A percentile compares a stretch with the other conserved stretches of the same genome.
These are phyloP conservation scores for Boloria euphrosyne DNA, from an alignment of 2,888 invertebrate species.

Conservation along the genomic window DNA sequence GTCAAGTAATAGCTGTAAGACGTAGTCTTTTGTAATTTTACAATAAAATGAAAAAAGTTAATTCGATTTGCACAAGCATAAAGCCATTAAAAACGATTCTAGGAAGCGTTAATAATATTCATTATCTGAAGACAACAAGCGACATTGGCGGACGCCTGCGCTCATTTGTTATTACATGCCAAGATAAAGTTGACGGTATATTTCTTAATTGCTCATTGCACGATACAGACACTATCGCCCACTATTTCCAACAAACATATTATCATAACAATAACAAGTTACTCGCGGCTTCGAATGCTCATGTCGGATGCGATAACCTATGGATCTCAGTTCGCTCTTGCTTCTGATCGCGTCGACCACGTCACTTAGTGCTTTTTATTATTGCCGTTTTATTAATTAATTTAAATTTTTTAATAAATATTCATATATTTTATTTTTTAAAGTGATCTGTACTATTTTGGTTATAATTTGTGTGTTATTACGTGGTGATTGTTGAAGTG, in stretches of 20 bases:
- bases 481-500: not conserved
- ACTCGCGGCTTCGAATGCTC: conserved; percentile 48
- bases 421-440: not conserved
- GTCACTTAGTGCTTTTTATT: conserved; percentile 15
- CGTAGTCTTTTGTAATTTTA: not conserved
- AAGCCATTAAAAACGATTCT: conserved; percentile 48
- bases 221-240: conserved; percentile 74
- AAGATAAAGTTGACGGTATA: conserved; percentile 65
- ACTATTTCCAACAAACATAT: conserved; percentile 79
- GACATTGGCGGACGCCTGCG: conserved; percentile 53
- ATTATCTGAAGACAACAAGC: conserved; percentile 49
- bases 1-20: not conserved
- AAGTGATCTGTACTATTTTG: not conserved
- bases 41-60: conserved; percentile 5
- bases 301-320: conserved; percentile 45
- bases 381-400: not conserved
- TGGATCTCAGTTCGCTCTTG: conserved; percentile 39
- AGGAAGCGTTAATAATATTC: conserved; percentile 58
- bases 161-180: conserved; percentile 59
- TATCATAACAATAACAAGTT: conserved; percentile 80
- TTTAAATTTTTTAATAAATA: not conserved
- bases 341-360: conserved; percentile 37
- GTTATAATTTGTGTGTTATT: not conserved
- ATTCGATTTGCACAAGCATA: conserved; percentile 36
- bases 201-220: conserved; percentile 77